Conservation (phyloP, 2,888 invertebrate species). For the Caradrina kadenii region DNA sequence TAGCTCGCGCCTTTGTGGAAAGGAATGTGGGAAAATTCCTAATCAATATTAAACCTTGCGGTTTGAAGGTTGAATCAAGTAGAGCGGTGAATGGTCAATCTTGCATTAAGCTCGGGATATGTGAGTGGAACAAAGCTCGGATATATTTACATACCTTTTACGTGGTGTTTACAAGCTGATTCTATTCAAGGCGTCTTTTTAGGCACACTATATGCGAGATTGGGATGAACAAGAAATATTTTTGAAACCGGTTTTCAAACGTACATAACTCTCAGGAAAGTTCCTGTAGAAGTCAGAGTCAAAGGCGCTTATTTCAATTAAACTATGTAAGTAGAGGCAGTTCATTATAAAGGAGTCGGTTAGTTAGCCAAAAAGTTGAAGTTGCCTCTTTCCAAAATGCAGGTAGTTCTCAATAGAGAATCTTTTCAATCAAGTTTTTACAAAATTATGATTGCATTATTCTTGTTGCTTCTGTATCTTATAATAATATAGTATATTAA, state of each 20-base stretch:
- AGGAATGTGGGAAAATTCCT: constrained; percentile 41
- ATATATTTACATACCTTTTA: neutral
- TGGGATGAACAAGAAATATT: neutral
- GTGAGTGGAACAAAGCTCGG: neutral
- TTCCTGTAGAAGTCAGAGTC: neutral
- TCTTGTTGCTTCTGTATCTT: too few species aligned
- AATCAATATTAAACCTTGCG: constrained; percentile 38
- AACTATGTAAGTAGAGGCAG: too few species aligned
- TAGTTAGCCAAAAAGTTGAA: too few species aligned
- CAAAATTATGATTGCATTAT: neutral
- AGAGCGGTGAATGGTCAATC: neutral
- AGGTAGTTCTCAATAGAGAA: too few species aligned
- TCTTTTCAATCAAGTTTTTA: neutral
- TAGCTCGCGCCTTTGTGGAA: constrained; percentile 18
- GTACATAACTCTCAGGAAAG: too few species aligned
- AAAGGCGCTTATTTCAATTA: too few species aligned
- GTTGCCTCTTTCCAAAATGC: too few species aligned
- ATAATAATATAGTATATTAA: too few species aligned
- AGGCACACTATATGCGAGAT: too few species aligned
- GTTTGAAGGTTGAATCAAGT: constrained; percentile 36
- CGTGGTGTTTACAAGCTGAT: neutral
- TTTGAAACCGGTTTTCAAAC: neutral
- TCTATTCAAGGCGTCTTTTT: neutral
- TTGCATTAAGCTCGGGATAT: constrained; percentile 1
- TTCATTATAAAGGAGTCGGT: neutral